These are phyloP conservation scores for Nasonia giraulti DNA, from an alignment of 1,140 invertebrate genomes.

Conservation along the genomic window DNA sequence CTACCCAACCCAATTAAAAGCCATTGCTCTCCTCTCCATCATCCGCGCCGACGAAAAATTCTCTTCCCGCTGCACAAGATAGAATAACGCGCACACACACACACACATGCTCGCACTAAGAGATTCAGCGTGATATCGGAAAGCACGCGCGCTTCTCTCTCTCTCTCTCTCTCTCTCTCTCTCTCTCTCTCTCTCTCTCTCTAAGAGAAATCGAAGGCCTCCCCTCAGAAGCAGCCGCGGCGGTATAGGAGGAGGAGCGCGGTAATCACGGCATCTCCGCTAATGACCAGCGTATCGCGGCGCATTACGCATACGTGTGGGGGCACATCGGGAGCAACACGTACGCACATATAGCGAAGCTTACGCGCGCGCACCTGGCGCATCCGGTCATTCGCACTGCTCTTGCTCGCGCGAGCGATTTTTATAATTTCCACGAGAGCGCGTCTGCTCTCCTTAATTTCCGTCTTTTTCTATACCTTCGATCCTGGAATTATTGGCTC, in stretches of 20 bases:
- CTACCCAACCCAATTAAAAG: neutral
- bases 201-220: neutral
- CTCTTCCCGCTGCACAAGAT: neutral
- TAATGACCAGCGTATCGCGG: slow-evolving; percentile 36
- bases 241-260: slow-evolving; percentile 16
- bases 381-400: slow-evolving; percentile 45
- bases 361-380: neutral
- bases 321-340: neutral
- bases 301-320: slow-evolving; percentile 31
- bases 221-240: neutral
- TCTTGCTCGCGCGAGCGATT: neutral
- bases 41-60: neutral
- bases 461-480: slow-evolving; percentile 10
- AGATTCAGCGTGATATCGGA: slow-evolving; percentile 14
- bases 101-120: neutral
- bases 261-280: slow-evolving; percentile 43
- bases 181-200: too few species aligned
- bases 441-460: slow-evolving; percentile 21
- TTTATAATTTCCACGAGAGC: slow-evolving; percentile 28
- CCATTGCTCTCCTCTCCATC: neutral
- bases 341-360: neutral
- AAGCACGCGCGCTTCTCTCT: neutral
- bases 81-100: neutral
- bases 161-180: too few species aligned
- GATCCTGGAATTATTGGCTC: neutral